Conservation (phyloP, 2,888 invertebrate genomes). For the Pediacus dermestoides region DNA sequence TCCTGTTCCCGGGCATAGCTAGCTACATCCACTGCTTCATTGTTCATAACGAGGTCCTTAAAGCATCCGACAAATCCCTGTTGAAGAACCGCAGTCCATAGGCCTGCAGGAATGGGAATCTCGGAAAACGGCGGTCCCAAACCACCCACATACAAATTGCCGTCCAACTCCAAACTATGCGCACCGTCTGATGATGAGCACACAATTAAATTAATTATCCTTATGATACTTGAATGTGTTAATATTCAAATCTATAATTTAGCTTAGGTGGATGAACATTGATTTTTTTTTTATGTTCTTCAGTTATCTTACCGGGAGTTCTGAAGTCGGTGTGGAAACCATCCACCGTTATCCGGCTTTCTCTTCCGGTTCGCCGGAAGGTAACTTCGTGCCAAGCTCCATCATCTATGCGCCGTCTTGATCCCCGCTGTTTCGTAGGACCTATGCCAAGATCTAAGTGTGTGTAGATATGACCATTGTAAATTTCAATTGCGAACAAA, state of each 20-base stretch:
- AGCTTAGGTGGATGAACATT: conserved; percentile 5
- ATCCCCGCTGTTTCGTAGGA: conserved; percentile 79
- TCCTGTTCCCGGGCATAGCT: conserved; percentile 86
- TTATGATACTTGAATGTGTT: too few relatives aligned
- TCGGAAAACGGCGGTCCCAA: conserved; percentile 77
- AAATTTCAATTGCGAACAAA: conserved; percentile 89
- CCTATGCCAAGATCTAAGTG: conserved; percentile 92
- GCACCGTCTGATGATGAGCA: conserved; percentile 74
- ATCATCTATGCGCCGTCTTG: conserved; percentile 80
- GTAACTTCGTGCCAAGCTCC: conserved; percentile 90
- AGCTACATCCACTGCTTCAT: conserved; percentile 83
- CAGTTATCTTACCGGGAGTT: conserved; percentile 68
- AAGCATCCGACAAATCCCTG: conserved; percentile 94
- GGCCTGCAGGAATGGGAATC: conserved; percentile 72
- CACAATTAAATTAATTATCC: conserved; percentile 12
- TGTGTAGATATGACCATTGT: conserved; percentile 90
- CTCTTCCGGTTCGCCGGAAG: conserved; percentile 75
- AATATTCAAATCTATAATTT: background rate
- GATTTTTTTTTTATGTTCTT: conserved; percentile 15
- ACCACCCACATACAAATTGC: conserved; percentile 85
- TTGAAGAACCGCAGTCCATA: conserved; percentile 87
- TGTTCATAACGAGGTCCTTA: conserved; percentile 83
- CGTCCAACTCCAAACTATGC: conserved; percentile 82
- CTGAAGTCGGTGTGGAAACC: conserved; percentile 84
- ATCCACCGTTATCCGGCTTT: conserved; percentile 86